phyloP scores from a whole-genome alignment of 2,113 vertebrate genomes.

The Oriolus oriolus region DNA sequence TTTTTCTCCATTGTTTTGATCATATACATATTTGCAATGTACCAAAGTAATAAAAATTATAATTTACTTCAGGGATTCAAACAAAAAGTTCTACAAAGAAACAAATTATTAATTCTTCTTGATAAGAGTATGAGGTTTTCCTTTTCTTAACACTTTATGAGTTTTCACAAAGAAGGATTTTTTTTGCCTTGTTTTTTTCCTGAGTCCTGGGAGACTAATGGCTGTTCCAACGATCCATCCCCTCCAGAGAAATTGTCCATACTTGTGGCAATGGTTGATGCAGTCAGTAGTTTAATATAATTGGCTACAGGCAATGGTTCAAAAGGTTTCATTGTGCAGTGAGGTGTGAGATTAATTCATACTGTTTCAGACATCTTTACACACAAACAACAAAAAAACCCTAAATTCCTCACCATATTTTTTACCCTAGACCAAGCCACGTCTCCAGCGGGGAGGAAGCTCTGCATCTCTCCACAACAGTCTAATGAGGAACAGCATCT shows the following conservation, averaged over 20 bases:
- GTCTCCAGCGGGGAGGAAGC: slow-evolving; percentile 91
- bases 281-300: neutral
- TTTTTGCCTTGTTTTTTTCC: neutral
- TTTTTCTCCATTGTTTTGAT: neutral
- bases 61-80: neutral
- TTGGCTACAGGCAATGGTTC: neutral
- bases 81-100: neutral
- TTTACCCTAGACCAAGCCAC: slow-evolving; percentile 82
- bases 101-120: neutral
- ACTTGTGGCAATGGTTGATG: neutral
- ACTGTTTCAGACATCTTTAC: neutral
- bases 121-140: neutral
- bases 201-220: neutral
- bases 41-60: neutral
- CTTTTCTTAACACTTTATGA: neutral
- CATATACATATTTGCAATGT: neutral
- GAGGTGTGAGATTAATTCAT: neutral
- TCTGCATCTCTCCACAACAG: slow-evolving; percentile 97
- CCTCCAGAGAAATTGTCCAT: neutral
- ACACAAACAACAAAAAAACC: neutral
- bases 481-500: slow-evolving; percentile 97
- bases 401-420: neutral
- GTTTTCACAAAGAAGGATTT: neutral
- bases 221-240: neutral
- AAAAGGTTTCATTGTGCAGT: neutral